Conservation (phyloP, 2,113 vertebrate genomes). For the Psettodes erumei region DNA sequence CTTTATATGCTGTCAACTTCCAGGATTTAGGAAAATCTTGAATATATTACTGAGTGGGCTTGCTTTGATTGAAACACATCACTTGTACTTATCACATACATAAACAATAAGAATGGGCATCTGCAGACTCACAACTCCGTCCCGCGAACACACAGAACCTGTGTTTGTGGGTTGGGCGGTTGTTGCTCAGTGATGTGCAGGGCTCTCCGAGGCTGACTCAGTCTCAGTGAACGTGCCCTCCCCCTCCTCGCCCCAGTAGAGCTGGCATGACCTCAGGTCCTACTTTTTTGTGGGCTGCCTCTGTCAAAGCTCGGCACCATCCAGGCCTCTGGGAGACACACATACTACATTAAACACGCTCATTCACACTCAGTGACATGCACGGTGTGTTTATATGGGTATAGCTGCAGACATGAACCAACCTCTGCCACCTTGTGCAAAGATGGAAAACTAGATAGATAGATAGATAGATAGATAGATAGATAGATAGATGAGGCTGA, state of each 20-base stretch:
- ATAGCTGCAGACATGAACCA: neutral
- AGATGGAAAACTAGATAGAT: constrained; percentile 46
- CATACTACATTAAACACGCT: constrained; percentile 29
- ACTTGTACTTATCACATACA: too few relatives aligned
- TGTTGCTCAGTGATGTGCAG: constrained; percentile 55
- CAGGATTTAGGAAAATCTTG: constrained; percentile 30
- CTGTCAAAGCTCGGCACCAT: constrained; percentile 76
- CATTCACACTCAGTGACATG: constrained; percentile 6
- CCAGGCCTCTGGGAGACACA: constrained; percentile 64
- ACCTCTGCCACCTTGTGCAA: neutral
- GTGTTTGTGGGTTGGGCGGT: constrained; percentile 51
- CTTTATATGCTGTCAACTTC: constrained; percentile 38
- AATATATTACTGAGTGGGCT: constrained; percentile 13
- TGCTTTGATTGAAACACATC: neutral
- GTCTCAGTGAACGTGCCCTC: constrained; percentile 81
- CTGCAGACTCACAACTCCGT: neutral
- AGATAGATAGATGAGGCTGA: constrained; percentile 53
- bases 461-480: constrained; percentile 48
- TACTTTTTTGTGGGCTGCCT: constrained; percentile 78
- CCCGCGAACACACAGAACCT: constrained; percentile 34
- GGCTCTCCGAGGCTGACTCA: constrained; percentile 74
- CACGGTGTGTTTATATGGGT: neutral
- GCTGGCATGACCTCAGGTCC: constrained; percentile 78
- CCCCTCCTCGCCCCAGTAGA: constrained; percentile 79
- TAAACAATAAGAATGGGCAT: too few relatives aligned